A percentile compares a stretch with the other conserved stretches of the same genome.
These are phyloP conservation scores for Netelia inedita DNA, from an alignment of 2,888 invertebrate species.

Conservation along the genomic window DNA sequence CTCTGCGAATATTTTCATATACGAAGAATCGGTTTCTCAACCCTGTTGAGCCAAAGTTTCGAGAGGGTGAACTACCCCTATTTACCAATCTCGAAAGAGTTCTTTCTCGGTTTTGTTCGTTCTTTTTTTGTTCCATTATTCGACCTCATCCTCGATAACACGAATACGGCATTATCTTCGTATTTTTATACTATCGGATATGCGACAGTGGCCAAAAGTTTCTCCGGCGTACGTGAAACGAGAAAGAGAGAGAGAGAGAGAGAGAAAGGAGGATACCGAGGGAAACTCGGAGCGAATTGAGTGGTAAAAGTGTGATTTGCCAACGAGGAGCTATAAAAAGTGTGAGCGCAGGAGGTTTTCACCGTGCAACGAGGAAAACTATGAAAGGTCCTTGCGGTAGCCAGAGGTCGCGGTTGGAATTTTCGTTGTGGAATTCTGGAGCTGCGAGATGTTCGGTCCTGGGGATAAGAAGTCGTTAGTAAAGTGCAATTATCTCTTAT, in stretches of 20 bases:
- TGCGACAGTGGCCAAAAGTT: conserved; percentile 60
- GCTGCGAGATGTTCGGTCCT: conserved; percentile 41
- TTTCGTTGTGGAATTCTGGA: conserved; percentile 52
- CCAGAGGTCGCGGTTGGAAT: conserved; percentile 52
- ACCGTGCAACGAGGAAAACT: conserved; percentile 40
- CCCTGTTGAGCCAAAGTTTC: conserved; percentile 25
- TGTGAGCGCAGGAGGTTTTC: conserved; percentile 12
- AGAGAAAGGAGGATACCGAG: conserved; percentile 39
- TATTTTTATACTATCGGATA: conserved; percentile 57
- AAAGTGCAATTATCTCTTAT: conserved; percentile 68
- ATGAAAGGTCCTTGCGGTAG: neutral
- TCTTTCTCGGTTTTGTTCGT: conserved; percentile 14
- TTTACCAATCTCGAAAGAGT: conserved; percentile 30
- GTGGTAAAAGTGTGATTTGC: conserved; percentile 71
- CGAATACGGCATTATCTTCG: conserved; percentile 33
- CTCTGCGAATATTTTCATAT: too few species aligned
- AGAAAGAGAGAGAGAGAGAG: conserved; percentile 21
- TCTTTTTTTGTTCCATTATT: neutral
- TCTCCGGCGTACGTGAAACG: conserved; percentile 10
- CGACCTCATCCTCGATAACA: conserved; percentile 9
- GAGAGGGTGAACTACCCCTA: conserved; percentile 7
- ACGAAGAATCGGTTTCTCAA: neutral
- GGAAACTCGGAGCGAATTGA: conserved; percentile 68
- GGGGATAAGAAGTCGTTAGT: conserved; percentile 69
- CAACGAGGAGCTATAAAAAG: conserved; percentile 62